Conservation (phyloP, 2,113 vertebrate species). For the Sorex araneus region DNA sequence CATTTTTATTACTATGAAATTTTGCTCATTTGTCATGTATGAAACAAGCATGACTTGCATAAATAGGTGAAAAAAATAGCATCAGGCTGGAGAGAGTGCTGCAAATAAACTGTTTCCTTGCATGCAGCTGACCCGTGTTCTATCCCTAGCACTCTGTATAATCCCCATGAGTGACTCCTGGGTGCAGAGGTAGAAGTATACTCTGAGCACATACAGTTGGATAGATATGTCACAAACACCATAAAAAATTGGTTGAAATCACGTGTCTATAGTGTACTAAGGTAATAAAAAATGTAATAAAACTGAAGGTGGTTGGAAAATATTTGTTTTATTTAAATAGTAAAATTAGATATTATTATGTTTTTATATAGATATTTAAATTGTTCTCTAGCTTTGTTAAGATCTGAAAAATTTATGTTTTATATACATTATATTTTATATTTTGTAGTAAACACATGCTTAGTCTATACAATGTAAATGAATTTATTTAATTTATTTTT, state of each 20-base stretch:
- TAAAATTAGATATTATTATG: conserved; percentile 10
- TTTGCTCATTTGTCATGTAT: background rate
- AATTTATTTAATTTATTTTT: too few relatives aligned
- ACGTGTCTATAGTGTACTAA: background rate
- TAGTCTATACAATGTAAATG: background rate
- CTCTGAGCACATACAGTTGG: too few relatives aligned
- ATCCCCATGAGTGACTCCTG: too few relatives aligned
- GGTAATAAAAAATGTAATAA: background rate
- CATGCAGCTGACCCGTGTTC: too few relatives aligned
- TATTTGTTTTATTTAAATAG: background rate
- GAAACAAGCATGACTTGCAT: background rate
- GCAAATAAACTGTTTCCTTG: too few relatives aligned
- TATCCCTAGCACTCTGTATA: too few relatives aligned
- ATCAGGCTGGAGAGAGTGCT: too few relatives aligned
- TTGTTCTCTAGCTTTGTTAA: background rate
- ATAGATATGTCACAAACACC: too few relatives aligned
- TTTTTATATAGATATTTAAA: background rate
- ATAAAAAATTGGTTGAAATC: background rate
- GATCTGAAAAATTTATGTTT: background rate
- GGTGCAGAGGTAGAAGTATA: too few relatives aligned
- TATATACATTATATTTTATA: too few relatives aligned
- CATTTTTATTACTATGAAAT: background rate
- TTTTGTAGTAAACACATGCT: background rate
- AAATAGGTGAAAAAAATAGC: background rate
- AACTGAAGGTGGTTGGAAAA: background rate